phyloP scores from a whole-genome alignment of 2,113 vertebrate genomes.

The Misgurnus mizolepis region DNA sequence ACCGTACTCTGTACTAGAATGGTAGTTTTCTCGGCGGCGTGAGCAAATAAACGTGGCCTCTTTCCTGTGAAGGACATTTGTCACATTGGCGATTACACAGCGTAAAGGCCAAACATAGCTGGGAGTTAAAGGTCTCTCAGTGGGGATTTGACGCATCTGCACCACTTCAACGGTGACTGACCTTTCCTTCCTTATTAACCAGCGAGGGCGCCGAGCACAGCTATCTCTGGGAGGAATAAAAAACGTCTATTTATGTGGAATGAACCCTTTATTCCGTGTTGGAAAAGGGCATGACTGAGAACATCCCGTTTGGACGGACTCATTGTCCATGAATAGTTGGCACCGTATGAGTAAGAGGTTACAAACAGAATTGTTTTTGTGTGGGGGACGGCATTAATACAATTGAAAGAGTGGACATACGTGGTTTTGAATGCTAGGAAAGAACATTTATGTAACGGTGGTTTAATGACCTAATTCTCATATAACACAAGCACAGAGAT shows the following conservation, averaged over 20 bases:
- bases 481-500: not conserved
- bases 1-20: not conserved
- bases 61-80: constrained; percentile 74
- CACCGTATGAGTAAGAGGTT: not conserved
- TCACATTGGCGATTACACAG: constrained; percentile 76
- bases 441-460: not conserved
- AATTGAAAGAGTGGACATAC: not conserved
- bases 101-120: constrained; percentile 82
- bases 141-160: constrained; percentile 77
- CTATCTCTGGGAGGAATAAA: constrained; percentile 59
- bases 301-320: not conserved
- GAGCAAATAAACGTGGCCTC: constrained; percentile 65
- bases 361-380: not conserved
- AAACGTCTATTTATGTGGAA: constrained; percentile 62
- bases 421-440: not conserved
- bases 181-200: constrained; percentile 80
- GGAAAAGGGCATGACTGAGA: constrained; percentile 30
- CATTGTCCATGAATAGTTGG: not conserved
- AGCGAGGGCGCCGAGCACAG: constrained; percentile 62
- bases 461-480: not conserved
- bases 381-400: not conserved
- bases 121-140: constrained; percentile 81
- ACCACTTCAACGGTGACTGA: constrained; percentile 78
- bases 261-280: constrained; percentile 43
- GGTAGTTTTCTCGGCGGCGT: not conserved